Conservation (phyloP, 2,888 invertebrate species). For the Trachelus troglodyta region DNA sequence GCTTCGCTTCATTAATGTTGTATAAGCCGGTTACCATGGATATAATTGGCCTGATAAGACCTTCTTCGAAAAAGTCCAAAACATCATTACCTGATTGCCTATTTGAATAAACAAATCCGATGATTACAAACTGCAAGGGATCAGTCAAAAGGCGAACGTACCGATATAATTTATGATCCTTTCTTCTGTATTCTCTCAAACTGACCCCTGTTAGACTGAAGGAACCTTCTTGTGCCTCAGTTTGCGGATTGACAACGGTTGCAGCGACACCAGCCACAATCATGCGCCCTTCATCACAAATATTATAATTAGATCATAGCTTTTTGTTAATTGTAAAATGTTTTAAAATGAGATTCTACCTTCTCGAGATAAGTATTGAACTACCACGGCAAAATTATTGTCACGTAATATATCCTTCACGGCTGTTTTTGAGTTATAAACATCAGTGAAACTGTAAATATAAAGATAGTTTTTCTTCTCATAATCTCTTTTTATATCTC, state of each 20-base stretch:
- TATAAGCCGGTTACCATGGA: slow-evolving; percentile 70
- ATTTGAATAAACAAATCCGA: slow-evolving; percentile 7
- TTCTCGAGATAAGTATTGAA: slow-evolving; percentile 57
- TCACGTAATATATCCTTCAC: slow-evolving; percentile 50
- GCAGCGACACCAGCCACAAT: slow-evolving; percentile 65
- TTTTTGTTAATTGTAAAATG: slow-evolving; percentile 7
- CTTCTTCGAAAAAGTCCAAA: slow-evolving; percentile 72
- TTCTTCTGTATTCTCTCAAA: slow-evolving; percentile 67
- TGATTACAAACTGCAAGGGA: background rate
- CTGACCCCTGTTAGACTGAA: slow-evolving; percentile 69
- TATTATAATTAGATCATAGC: slow-evolving; percentile 24
- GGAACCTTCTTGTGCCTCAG: slow-evolving; percentile 62
- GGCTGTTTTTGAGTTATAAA: slow-evolving; percentile 49
- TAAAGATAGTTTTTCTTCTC: background rate
- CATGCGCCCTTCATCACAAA: slow-evolving; percentile 45
- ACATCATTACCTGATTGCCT: slow-evolving; percentile 71
- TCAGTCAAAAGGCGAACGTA: slow-evolving; percentile 41
- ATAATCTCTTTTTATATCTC: background rate
- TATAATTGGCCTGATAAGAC: slow-evolving; percentile 71
- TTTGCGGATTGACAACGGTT: slow-evolving; percentile 51
- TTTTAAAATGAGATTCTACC: slow-evolving; percentile 37
- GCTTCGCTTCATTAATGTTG: slow-evolving; percentile 73
- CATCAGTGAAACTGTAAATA: slow-evolving; percentile 53
- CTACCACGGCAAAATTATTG: slow-evolving; percentile 54
- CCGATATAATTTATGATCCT: slow-evolving; percentile 70